Percentiles rank a stretch among this genome's conserved stretches.
Conservation (phyloP, 2,113 vertebrate species). For the Nesogale talazaci region DNA sequence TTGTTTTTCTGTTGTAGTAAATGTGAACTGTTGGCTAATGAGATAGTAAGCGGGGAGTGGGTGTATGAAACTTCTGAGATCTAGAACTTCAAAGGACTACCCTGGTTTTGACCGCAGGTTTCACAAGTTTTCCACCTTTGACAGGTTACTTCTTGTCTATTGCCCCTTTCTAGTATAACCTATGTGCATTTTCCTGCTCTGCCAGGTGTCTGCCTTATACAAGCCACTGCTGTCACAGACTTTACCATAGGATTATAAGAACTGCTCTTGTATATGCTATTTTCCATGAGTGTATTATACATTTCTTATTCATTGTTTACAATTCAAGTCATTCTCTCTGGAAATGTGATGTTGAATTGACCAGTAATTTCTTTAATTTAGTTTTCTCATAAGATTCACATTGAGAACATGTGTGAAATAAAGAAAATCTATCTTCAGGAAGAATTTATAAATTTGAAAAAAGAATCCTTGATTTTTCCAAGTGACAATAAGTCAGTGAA, state of each 20-base stretch:
- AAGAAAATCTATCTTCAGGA: conserved; percentile 88
- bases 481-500: conserved; percentile 55
- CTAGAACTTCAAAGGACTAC: not conserved
- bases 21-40: not conserved
- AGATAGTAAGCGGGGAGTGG: not conserved
- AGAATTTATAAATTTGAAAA: conserved; percentile 87
- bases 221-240: not conserved
- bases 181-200: not conserved
- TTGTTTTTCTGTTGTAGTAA: not conserved
- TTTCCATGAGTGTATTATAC: not conserved
- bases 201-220: not conserved
- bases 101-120: not conserved
- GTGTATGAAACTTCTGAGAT: not conserved
- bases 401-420: conserved; percentile 94
- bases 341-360: conserved; percentile 1
- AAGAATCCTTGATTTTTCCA: conserved; percentile 76
- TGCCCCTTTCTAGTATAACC: not conserved
- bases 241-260: not conserved
- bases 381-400: conserved; percentile 90
- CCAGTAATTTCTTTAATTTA: conserved; percentile 70
- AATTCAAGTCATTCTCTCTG: conserved; percentile 3
- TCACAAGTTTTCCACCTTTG: not conserved
- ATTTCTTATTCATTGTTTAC: not conserved
- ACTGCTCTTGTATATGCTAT: not conserved
- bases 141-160: not conserved